These are phyloP conservation scores for Apodemia zela DNA, from an alignment of 2,888 invertebrate genomes.

Conservation along the genomic window DNA sequence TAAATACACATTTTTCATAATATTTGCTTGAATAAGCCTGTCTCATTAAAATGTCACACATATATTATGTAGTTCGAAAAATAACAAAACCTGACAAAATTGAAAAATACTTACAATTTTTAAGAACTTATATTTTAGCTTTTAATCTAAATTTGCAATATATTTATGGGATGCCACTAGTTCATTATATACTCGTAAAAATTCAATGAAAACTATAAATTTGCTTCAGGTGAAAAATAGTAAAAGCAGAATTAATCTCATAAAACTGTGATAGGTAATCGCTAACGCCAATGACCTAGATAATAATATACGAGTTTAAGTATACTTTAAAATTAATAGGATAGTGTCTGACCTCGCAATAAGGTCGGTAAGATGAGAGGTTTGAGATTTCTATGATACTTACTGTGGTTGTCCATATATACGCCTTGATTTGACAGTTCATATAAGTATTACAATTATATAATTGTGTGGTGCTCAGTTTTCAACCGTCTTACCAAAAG, in stretches of 20 bases:
- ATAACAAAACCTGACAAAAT: too few species aligned
- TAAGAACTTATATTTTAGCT: too few species aligned
- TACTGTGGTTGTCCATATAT: not conserved
- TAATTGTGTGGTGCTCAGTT: not conserved
- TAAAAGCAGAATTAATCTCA: not conserved
- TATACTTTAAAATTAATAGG: conserved; percentile 10
- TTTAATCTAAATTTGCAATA: too few species aligned
- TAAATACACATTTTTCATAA: too few species aligned
- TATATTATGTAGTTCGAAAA: too few species aligned
- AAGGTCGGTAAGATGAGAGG: not conserved
- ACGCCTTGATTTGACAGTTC: not conserved
- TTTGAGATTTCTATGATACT: not conserved
- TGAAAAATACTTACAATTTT: too few species aligned
- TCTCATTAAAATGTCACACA: too few species aligned
- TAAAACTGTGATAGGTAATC: conserved; percentile 2
- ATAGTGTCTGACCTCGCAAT: conserved; percentile 14
- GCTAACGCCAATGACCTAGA: conserved; percentile 7
- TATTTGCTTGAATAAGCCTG: too few species aligned
- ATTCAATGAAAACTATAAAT: too few species aligned
- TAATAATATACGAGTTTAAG: conserved; percentile 11
- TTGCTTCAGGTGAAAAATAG: not conserved
- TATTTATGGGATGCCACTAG: too few species aligned
- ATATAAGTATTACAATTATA: not conserved
- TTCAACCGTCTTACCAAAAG: too few species aligned
- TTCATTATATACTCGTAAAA: too few species aligned